Base-by-base conservation (phyloP, 2,797 vertebrate species). In the Passerculus sandwichensis region DNA sequence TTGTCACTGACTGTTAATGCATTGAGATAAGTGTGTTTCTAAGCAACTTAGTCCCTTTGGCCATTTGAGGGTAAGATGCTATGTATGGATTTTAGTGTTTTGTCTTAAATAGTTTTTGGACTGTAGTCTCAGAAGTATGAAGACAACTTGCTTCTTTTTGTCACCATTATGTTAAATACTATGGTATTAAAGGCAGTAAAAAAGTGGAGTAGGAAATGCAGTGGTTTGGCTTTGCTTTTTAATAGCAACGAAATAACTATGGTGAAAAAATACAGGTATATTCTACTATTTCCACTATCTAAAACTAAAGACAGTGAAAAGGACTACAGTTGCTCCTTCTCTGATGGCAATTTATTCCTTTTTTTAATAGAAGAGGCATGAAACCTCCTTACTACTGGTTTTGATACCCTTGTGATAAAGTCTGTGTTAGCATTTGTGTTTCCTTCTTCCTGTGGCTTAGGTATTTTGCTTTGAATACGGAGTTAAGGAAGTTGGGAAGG, bases 381-480 rank as follows among this genome's bases (percentile, higher is more conserved):
- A 83, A 74, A 50, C 20, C 74, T 92, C 51, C 48, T 57, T 26
- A 4, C 21, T 40, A 0, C 7, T 71, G 57, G 22, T 54, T 85
- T 85, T 89, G 18, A 29, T 57, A 14, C 11, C 29, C 15, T 66
- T 62, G 17, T 61, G 45, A 40, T 30, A 13, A 72, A 88, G 64
- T 18, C 56, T 54, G 0, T 75, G 34, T 50, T 27, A 51, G n/a
- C 30, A 40, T 0, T 0, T 26, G 51, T 70, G 44, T 76, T 94
- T 78, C 30, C 48, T 48, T 48, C 38, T 79, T 81, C n/a, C 44
- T 50, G 0, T 22, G 50, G 42, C 40, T 61, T 34, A 6, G 26
- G 2, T 50, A 12, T 67, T 82, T 69, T 56, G 30, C 56, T 79
- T 86, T 75, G 65, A 71, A 9, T 59, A 6, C 0, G 0, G 27